Evolutionary conservation across 2,888 invertebrate species (phyloP), one percentile per base, ranked within the genome.

Genomic region (Apomyelois bistriatella): DNA sequence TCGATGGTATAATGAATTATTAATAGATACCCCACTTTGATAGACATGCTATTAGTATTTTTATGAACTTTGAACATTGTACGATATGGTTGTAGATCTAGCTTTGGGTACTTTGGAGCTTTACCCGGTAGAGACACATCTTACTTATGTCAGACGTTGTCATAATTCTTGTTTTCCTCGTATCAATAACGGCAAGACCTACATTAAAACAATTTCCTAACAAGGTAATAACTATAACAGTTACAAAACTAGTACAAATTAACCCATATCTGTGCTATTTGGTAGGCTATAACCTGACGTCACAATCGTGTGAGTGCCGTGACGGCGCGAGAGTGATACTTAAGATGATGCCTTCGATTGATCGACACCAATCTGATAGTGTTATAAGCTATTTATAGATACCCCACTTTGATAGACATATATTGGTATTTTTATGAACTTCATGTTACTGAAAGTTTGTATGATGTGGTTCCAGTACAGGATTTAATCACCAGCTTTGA

Each of bases 331-430:
- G n/a, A n/a, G n/a, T 22, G 22, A 22, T 22, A 46, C 43, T 46
- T 32, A 46, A 46, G 13, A 30, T 30, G 43, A 32, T 46, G 43
- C 13, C 43, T 46, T 46, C 13, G 43, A 13, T 46, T 46, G 32
- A 15, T 46, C 32, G 46, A 46, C 46, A 46, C 46, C 32, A 46
- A 46, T 46, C 46, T 16, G 32, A 16, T 46, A 15, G 32, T 46
- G 32, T 32, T 28, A 8, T 13, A 7, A 40, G 16, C 28, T 43
- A 7, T 22, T 22, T 22, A 22, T 22, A 22, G 22, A 22, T 32
- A 10, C 32, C 1, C 1, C 1, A 30, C 4, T 12, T 43, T 43
- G 28, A 43, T 30, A 12, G 12, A 43, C 46, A 28, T 28, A 28
- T 43, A 7, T 28, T 13, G 12, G 22, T 5, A 22, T 22, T 22